Conservation (phyloP, 2,888 invertebrate genomes). For the Acronicta alni region DNA sequence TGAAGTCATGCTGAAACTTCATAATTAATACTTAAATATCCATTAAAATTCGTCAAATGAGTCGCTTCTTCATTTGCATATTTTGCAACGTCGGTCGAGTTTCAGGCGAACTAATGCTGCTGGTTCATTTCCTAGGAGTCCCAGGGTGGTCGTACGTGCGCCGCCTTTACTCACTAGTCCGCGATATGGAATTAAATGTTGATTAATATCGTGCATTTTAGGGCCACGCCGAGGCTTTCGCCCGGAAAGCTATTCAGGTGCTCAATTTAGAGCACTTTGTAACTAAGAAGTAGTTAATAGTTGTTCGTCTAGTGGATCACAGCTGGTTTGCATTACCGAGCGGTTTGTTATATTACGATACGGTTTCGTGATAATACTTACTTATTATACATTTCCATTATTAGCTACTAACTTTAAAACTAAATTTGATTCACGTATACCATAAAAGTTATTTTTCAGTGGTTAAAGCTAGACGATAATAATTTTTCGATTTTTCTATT, state of each 20-base stretch:
- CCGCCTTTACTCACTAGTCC: constrained; percentile 67
- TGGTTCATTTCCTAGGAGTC: constrained; percentile 82
- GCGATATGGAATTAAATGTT: constrained; percentile 86
- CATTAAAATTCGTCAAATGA: constrained; percentile 87
- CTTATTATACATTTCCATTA: too few species aligned
- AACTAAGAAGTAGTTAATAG: constrained; percentile 82
- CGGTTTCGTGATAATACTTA: too few species aligned
- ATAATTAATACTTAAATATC: constrained; percentile 85
- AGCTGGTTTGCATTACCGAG: constrained; percentile 71
- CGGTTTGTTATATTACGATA: constrained; percentile 59
- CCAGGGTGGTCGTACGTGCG: constrained; percentile 76
- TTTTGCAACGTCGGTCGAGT: constrained; percentile 78
- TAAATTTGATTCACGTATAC: too few species aligned
- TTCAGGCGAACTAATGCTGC: constrained; percentile 72
- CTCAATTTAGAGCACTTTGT: constrained; percentile 78
- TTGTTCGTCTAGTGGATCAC: constrained; percentile 61
- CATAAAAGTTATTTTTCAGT: too few species aligned
- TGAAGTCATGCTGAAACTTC: constrained; percentile 77
- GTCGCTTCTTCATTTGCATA: constrained; percentile 85
- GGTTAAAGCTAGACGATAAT: too few species aligned
- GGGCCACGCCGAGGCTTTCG: constrained; percentile 63
- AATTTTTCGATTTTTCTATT: background rate
- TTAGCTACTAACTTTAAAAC: too few species aligned
- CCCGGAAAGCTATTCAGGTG: constrained; percentile 75
- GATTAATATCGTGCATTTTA: constrained; percentile 83